Evolutionary conservation across 2,888 invertebrate species (phyloP), one percentile per base, ranked within the genome.

Genomic region (Panorpa germanica): DNA sequence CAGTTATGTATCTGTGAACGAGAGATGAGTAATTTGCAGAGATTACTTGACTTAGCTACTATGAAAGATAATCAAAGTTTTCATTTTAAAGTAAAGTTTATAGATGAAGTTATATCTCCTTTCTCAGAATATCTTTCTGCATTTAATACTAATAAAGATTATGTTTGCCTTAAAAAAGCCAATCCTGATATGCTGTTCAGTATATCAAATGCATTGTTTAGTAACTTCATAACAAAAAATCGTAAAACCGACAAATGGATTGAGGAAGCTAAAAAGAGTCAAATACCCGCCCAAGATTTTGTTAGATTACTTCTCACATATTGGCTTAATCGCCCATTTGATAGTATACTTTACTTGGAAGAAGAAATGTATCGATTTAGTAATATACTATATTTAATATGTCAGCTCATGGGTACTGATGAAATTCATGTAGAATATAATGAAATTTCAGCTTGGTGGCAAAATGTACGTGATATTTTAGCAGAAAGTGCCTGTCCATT

Each of bases 361-460:
- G 54, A 63, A 20, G 67, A 80, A 40, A 70, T 82, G 54, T 64
- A 71, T 35, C 68, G 69, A 39, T 65, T 80, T 34, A 68, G 70
- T 20, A 58, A 63, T 32, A 56, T 77, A 34, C 48, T 82, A 29
- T 63, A 64, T 35, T 60, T 65, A 13, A 55, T 83, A 32, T 74
- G 76, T 38, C 63, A 63, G 39, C 56, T 70, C 28, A 61, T 65
- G 25, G 63, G 69, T 43, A 45, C 49, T 9, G 64, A 69, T 33
- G 63, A 67, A 22, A 59, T 66, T 4, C 52, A 59, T 15, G 66
- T 66, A 13, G 69, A 67, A 31, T 73, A 75, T 39, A 76, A 74
- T 44, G 65, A 69, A 37, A 60, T 70, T 13, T 83, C 80, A 1
- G 56, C 63, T 1, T 88, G 85, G 78, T 91, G 90, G 90, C 70